Evolutionary conservation across 2,113 vertebrate species (phyloP), one percentile per base, ranked within the genome.

Genomic region (Syrmaticus mikado): DNA sequence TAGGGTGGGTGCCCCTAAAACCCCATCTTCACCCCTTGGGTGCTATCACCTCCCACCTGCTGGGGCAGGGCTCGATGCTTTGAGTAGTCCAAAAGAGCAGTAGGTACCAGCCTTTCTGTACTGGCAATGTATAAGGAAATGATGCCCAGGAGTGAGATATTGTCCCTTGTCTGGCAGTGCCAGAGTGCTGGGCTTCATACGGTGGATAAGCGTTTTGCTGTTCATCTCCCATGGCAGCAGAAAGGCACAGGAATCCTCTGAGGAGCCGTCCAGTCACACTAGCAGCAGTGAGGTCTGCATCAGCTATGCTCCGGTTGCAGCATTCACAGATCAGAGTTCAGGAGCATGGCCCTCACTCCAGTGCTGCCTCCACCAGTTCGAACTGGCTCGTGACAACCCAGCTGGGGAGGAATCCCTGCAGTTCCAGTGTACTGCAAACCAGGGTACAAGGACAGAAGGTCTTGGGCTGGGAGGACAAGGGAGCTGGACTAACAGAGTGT

Each of bases 221-320:
- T 36, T 27, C 27, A 13, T 30, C 27, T 19, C 68, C 11, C 13
- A 17, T 8, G 11, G 45, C 66, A 68, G 66, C 32, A 62, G 25
- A 46, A 34, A 34, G 32, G 45, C 20, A 17, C 21, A 34, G 45
- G 32, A 45, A 45, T 45, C 64, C 17, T 66, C 28, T n/a, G 32
- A 25, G 32, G 41, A 66, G 36, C 28, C 0, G 2, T 3, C n/a
- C 41, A 25, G 19, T 64, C 52, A 38, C 0, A 2, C 21, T 1
- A 2, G 8, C 46, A 38, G 46, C 38, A 66, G 38, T 14, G 24
- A 22, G 34, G 36, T 32, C 48, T 64, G 27, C 40, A 38, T 40
- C 7, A 60, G 12, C 45, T 30, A 8, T 45, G 27, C 52, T 77
- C 0, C n/a, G 9, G 60, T 40, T 80, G 14, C 61, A 30, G 43